These are phyloP conservation scores for Colletes gigas DNA, from an alignment of 1,140 invertebrate genomes.

Conservation along the genomic window DNA sequence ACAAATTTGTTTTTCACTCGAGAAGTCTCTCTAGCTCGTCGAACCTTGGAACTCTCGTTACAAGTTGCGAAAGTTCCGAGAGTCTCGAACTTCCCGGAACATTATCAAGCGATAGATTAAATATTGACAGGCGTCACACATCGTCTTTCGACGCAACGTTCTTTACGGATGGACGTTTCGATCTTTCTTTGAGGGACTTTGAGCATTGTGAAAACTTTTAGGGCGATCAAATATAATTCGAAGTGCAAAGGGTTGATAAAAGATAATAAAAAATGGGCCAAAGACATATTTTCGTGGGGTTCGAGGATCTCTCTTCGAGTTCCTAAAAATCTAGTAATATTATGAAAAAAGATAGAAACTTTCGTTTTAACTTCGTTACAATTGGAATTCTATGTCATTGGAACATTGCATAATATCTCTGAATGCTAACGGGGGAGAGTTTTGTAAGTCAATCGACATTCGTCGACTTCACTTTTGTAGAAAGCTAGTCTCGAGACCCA, in stretches of 20 bases:
- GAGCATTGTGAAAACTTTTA: no score
- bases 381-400: conserved; percentile 11
- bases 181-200: no score
- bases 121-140: conserved; percentile 32
- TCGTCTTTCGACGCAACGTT: neutral
- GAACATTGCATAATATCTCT: conserved; percentile 13
- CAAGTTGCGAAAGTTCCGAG: neutral
- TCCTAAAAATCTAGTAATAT: no score
- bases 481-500: neutral
- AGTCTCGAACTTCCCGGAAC: neutral
- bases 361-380: no score
- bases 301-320: no score
- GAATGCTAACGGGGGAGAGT: conserved; percentile 21
- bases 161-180: no score
- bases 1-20: neutral
- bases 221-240: no score
- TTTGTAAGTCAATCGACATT: conserved; percentile 29
- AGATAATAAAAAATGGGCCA: no score
- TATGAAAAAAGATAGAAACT: no score
- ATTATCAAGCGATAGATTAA: conserved; percentile 1
- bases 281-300: no score
- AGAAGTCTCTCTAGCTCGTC: no score
- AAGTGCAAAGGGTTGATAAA: no score
- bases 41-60: neutral
- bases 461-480: neutral